Evolutionary conservation across 1,140 invertebrate species (phyloP).

Genomic region (Hylaeus anthracinus): DNA sequence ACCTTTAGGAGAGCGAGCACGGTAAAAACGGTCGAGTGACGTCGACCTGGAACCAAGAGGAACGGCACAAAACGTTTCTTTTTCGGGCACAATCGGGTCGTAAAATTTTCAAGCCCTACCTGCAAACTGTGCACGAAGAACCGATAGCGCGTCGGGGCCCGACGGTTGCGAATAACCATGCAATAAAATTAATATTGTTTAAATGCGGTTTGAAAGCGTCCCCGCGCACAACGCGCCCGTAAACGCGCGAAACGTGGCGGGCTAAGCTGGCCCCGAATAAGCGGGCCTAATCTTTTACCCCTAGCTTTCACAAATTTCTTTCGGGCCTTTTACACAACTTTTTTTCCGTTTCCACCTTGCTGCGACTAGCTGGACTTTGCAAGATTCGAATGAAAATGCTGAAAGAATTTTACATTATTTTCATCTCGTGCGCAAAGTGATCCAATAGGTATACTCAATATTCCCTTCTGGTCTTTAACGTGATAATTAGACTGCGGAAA

Average conservation of each 20-base stretch:
- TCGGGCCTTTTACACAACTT: no score
- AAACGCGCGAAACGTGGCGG: conserved; percentile 37
- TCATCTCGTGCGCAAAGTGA: no score
- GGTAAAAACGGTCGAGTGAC: conserved; percentile 23
- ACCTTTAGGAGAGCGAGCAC: conserved; percentile 22
- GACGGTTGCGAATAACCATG: conserved; percentile 47
- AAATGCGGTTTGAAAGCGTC: conserved; percentile 49
- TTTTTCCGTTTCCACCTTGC: not conserved
- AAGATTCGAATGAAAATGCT: no score
- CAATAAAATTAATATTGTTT: conserved; percentile 58
- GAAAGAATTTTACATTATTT: no score
- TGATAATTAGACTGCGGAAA: no score
- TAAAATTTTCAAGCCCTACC: conserved; percentile 29
- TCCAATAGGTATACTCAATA: no score
- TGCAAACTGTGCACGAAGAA: not conserved
- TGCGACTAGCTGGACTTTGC: not conserved
- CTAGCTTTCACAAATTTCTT: conserved; percentile 31
- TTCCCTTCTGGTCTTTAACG: no score
- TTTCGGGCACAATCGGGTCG: not conserved
- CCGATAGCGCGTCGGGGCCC: not conserved
- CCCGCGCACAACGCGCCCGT: not conserved
- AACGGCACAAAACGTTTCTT: not conserved
- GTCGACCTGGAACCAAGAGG: not conserved
- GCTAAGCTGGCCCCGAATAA: conserved; percentile 7
- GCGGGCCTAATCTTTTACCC: conserved; percentile 36